phyloP scores from a whole-genome alignment of 2,113 vertebrate genomes.

The Meleagris gallopavo region DNA sequence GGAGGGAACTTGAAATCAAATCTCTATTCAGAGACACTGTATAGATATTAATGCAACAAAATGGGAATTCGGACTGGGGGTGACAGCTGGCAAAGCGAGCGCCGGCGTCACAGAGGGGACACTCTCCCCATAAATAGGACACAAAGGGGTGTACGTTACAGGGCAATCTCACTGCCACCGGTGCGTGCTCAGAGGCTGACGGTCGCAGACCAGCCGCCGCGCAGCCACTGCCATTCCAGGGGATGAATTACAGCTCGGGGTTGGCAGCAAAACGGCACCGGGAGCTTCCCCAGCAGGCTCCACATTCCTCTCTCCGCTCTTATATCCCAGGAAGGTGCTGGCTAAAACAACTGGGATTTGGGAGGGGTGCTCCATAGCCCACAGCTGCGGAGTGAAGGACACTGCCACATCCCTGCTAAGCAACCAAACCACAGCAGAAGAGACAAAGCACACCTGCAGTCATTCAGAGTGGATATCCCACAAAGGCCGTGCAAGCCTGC shows the following conservation, averaged over 20 bases:
- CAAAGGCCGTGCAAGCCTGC: background rate
- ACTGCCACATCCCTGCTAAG: background rate
- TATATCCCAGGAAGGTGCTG: background rate
- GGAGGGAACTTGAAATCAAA: constrained; percentile 36
- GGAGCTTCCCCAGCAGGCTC: background rate
- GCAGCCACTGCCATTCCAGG: constrained; percentile 15
- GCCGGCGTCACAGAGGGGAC: constrained; percentile 49
- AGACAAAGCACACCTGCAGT: background rate
- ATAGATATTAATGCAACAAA: background rate
- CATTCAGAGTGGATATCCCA: background rate
- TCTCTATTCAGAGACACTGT: background rate
- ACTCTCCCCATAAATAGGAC: constrained; percentile 51
- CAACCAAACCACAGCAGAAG: fast-evolving
- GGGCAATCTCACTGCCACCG: background rate
- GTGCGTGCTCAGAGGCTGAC: background rate
- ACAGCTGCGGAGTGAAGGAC: background rate
- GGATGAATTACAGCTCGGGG: constrained; percentile 21
- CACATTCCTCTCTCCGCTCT: background rate
- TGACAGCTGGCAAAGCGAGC: constrained; percentile 39
- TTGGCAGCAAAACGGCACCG: background rate
- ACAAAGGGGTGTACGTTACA: constrained; percentile 16
- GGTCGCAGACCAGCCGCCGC: background rate
- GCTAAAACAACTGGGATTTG: background rate
- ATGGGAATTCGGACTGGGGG: constrained; percentile 32
- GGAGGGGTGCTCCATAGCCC: background rate